Evolutionary conservation across 2,888 invertebrate genomes (phyloP).

Genomic region (Leptinotarsa haldemani): DNA sequence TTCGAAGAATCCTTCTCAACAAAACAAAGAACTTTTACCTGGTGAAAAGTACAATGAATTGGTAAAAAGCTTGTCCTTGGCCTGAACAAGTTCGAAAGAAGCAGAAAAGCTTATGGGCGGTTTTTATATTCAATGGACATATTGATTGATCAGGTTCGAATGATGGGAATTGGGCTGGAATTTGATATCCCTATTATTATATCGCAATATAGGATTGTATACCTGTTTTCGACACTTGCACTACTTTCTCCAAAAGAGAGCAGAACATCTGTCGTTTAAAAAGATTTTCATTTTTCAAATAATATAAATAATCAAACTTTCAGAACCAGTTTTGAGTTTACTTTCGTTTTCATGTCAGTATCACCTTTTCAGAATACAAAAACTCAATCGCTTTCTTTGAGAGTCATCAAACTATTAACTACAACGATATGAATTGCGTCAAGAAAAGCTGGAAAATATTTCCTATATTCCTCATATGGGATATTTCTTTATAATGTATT

Average conservation of each 20-base stretch:
- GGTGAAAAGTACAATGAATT: constrained; percentile 21
- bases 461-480: no score
- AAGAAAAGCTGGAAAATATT: no score
- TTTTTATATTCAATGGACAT: constrained; percentile 16
- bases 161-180: constrained; percentile 21
- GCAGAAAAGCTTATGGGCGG: constrained; percentile 19
- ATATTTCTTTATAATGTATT: no score
- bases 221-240: constrained; percentile 27
- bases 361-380: not conserved
- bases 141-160: constrained; percentile 27
- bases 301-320: not conserved
- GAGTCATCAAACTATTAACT: no score
- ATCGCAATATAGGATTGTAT: constrained; percentile 18
- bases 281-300: not conserved
- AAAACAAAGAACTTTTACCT: constrained; percentile 25
- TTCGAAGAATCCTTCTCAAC: not conserved
- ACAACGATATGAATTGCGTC: no score
- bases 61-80: constrained; percentile 22
- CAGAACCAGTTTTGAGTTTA: not conserved
- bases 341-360: not conserved
- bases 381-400: not conserved
- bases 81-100: not conserved
- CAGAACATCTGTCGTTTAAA: constrained; percentile 12
- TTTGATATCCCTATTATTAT: constrained; percentile 25
- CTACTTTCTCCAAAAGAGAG: constrained; percentile 23